Evolutionary conservation across 2,797 vertebrate species (phyloP), one percentile per base, ranked within the genome.

Genomic region (Xyrichtys novacula): DNA sequence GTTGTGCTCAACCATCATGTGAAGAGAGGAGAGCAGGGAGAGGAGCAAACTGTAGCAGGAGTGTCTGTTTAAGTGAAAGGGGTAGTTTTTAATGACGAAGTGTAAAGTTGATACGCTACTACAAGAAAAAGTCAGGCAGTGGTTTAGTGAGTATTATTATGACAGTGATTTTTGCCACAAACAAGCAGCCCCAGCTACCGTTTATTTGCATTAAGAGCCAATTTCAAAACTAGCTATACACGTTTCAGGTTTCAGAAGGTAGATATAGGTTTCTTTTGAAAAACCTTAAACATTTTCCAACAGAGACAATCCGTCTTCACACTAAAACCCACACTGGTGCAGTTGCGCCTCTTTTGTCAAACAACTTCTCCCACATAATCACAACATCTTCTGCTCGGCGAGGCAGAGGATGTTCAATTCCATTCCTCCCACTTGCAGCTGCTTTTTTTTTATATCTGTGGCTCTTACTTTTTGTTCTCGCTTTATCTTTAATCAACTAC

Each of bases 371-470:
- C 80, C 86, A 84, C 83, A 32, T 77, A 81, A 82, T 76, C 75
- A 76, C 83, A 64, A 26, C 72, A 64, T 84, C 76, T 78, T 72
- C 71, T 58, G 31, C 67, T 82, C 20, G 47, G 0, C 52, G 6
- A 85, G 64, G 78, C 78, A 78, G 74, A 77, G 77, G 74, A 86
- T 53, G 80, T 74, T 87, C 26, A 44, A 54, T 64, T 31, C 44
- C 17, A 61, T 74, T 80, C 86, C 88, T 87, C 87, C 90, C 87
- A 91, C 90, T 84, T 84, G 81, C 87, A 88, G 90, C 83, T 87
- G 87, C 80, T 83, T 74, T 77, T 72, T 44, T 46, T 49, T 77
- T 72, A 17, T 72, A 65, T 52, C 29, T 26, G 49, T 40, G 31
- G 48, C 56, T 40, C 17, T 76, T 76, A 73, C 66, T 80, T 83